Conservation (phyloP, 2,888 invertebrate species). For the Agrilus mali region DNA sequence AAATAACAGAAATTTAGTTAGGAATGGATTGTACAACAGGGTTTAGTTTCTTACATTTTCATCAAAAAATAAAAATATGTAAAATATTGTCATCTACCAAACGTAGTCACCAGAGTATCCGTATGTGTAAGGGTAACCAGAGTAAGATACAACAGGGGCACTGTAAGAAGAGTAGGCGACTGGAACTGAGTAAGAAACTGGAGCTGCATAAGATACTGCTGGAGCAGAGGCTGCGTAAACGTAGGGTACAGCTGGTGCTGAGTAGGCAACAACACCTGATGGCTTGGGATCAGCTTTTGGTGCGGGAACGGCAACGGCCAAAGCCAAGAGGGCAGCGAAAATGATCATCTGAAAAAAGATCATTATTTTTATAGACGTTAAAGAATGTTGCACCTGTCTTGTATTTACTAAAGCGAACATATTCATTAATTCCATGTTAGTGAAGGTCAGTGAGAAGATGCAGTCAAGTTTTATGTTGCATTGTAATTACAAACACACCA, state of each 20-base stretch:
- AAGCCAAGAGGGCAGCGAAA: constrained; percentile 34
- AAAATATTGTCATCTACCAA: too few relatives aligned
- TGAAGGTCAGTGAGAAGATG: too few relatives aligned
- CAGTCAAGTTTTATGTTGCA: too few relatives aligned
- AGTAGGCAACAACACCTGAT: constrained; percentile 22
- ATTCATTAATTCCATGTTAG: too few relatives aligned
- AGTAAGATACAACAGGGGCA: not conserved
- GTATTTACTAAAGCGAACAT: not conserved
- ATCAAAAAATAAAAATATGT: too few relatives aligned
- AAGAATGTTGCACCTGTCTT: not conserved
- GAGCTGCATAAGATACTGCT: constrained; percentile 2
- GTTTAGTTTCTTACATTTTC: too few relatives aligned
- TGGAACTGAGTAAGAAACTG: constrained; percentile 1
- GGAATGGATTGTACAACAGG: too few relatives aligned
- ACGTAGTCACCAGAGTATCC: constrained; percentile 1
- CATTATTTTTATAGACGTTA: not conserved
- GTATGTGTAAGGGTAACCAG: constrained; percentile 3
- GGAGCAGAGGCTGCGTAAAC: constrained; percentile 9
- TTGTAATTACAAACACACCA: too few relatives aligned
- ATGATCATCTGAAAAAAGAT: constrained; percentile 33
- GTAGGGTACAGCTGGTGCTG: constrained; percentile 18
- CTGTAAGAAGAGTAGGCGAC: constrained; percentile 3
- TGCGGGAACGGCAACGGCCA: constrained; percentile 41
- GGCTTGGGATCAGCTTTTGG: constrained; percentile 26
- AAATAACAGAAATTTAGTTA: too few relatives aligned